These are phyloP conservation scores for Ennomos erosarius DNA, from an alignment of 2,888 invertebrate genomes.

Conservation along the genomic window DNA sequence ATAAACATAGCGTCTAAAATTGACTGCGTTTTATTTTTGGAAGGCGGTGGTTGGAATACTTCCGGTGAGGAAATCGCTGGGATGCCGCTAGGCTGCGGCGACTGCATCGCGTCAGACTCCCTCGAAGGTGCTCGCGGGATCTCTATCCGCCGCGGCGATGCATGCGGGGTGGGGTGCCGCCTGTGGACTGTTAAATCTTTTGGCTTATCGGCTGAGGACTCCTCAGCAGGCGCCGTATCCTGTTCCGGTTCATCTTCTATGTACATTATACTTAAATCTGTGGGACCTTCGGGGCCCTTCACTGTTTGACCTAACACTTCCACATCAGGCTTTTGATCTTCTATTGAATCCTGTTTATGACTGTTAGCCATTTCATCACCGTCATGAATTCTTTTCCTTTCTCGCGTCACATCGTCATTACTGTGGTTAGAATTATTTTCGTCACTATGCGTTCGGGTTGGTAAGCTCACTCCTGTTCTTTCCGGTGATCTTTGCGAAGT, in stretches of 20 bases:
- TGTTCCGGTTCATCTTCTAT: slow-evolving; percentile 57
- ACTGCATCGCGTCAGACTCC: slow-evolving; percentile 89
- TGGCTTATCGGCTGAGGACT: slow-evolving; percentile 42
- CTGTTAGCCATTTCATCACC: slow-evolving; percentile 14
- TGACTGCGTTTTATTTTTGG: slow-evolving; percentile 80
- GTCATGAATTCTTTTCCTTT: neutral
- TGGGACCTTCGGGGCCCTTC: slow-evolving; percentile 62
- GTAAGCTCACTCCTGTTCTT: slow-evolving; percentile 55
- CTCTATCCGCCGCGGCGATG: slow-evolving; percentile 77
- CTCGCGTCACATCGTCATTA: slow-evolving; percentile 35
- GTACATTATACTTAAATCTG: slow-evolving; percentile 79
- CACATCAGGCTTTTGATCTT: slow-evolving; percentile 19
- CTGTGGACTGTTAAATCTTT: slow-evolving; percentile 86
- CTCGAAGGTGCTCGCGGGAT: slow-evolving; percentile 87
- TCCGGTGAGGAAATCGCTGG: slow-evolving; percentile 90
- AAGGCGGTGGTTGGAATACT: slow-evolving; percentile 81
- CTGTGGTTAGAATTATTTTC: slow-evolving; percentile 10
- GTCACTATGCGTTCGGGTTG: slow-evolving; percentile 39
- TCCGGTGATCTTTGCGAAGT: slow-evolving; percentile 54
- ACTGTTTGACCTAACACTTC: slow-evolving; percentile 28
- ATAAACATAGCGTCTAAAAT: slow-evolving; percentile 88
- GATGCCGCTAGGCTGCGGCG: slow-evolving; percentile 90
- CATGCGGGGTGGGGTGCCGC: slow-evolving; percentile 72
- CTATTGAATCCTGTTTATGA: slow-evolving; percentile 10
- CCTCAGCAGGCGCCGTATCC: too few species aligned